Evolutionary conservation across 2,888 invertebrate genomes (phyloP).

Genomic region (Trachelus iudaicus): DNA sequence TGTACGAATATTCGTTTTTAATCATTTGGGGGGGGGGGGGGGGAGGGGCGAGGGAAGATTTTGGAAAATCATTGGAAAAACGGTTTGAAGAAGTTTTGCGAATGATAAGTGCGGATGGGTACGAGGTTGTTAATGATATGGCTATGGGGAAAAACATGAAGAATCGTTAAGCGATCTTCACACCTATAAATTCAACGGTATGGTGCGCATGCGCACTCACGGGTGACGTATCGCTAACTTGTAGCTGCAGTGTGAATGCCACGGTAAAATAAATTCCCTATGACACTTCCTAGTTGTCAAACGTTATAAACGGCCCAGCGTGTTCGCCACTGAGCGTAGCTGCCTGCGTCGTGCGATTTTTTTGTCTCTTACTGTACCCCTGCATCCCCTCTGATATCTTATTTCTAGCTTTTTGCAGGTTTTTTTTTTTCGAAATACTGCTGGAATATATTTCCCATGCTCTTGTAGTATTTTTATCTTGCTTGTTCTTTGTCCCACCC

Average conservation of each 20-base stretch:
- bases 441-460: not conserved
- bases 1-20: too few species aligned
- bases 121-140: not conserved
- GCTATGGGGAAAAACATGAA: not conserved
- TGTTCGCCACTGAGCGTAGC: not conserved
- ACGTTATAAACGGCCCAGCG: constrained; percentile 16
- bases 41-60: too few species aligned
- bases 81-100: not conserved
- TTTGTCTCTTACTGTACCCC: not conserved
- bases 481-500: not conserved
- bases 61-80: not conserved
- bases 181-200: constrained; percentile 7
- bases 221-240: constrained; percentile 13
- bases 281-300: constrained; percentile 24
- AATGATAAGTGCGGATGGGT: not conserved
- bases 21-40: too few species aligned
- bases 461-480: not conserved
- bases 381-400: not conserved
- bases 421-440: not conserved
- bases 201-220: not conserved
- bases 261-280: constrained; percentile 23
- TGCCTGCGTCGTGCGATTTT: not conserved
- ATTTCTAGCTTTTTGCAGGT: not conserved
- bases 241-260: constrained; percentile 9
- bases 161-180: not conserved